phyloP scores from a whole-genome alignment of 2,888 invertebrate species.

The Willowsia nigromaculata region DNA sequence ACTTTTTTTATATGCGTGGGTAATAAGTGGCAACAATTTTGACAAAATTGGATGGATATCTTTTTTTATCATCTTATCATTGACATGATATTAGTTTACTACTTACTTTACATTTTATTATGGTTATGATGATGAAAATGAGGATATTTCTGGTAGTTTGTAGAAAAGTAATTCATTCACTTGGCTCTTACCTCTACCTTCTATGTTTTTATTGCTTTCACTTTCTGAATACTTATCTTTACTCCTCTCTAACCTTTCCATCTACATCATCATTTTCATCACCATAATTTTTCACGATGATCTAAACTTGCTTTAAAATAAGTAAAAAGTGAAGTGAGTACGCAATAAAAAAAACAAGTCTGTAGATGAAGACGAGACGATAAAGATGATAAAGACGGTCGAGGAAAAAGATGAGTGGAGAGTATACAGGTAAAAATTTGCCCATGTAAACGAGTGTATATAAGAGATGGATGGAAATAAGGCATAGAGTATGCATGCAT shows the following conservation, averaged over 20 bases:
- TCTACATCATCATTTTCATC: background rate
- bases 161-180: slow-evolving; percentile 37
- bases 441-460: too few relatives aligned
- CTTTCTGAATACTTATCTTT: background rate
- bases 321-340: background rate
- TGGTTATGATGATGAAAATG: background rate
- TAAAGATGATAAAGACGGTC: background rate
- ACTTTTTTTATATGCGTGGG: background rate
- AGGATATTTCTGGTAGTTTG: background rate
- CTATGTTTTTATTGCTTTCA: background rate
- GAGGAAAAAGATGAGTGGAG: too few relatives aligned
- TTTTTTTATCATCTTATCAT: background rate
- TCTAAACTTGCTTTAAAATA: background rate
- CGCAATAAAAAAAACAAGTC: too few relatives aligned
- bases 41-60: slow-evolving; percentile 56
- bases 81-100: background rate
- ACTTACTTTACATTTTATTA: slow-evolving; percentile 7
- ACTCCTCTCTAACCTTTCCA: background rate
- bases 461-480: too few relatives aligned
- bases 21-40: slow-evolving; percentile 25
- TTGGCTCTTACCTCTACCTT: background rate
- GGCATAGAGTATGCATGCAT: background rate
- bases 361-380: background rate
- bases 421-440: too few relatives aligned
- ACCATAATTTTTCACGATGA: too few relatives aligned